Base-by-base conservation (phyloP, 2,113 vertebrate species). In the Brienomyrus longianalis region DNA sequence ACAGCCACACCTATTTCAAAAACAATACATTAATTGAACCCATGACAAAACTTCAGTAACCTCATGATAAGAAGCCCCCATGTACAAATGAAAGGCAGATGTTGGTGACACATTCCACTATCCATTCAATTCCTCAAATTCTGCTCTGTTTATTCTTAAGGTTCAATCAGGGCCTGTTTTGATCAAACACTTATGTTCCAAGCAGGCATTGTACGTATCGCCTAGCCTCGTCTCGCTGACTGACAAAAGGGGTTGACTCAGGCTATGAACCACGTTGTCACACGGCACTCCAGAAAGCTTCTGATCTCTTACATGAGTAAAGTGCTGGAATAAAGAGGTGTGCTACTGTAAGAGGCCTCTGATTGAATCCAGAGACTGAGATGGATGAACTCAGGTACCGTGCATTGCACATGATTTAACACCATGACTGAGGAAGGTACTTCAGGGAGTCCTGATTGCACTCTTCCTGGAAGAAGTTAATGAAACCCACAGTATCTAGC, bases 321-420 rank as follows among this genome's bases (percentile, higher is more conserved):
- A 84, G 89, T 43, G 39, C 39, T 31, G 89, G 77, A 89, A 85
- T 59, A 47, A 89, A 89, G 89, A 85, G 47, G 80, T 59, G 59
- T 74, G 89, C 77, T 48, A 89, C 89, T 59, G 77, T 84, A 89
- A 83, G 88, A 89, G 88, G 74, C 35, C 52, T 7, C 88, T 89
- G 88, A 89, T 83, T 89, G 88, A 89, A 89, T 89, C 52, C 80
- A 62, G 27, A 47, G 80, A 84, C 89, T 48, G 54, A 85, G 89
- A 89, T 84, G 77, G 77, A 89, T 84, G 77, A 54, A 83, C 77
- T 84, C 23, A 47, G 77, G 80, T 89, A 59, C 52, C 27, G 80
- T 62, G 89, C 90, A 90, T 91, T 92, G 90, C 83, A 88, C 88
- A 91, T 93, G 92, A 92, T 94, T 92, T 89, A 92, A 88, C 80